Evolutionary conservation across 2,797 vertebrate species (phyloP), one percentile per base, ranked within the genome.

Genomic region (Atherinosoma microstoma): DNA sequence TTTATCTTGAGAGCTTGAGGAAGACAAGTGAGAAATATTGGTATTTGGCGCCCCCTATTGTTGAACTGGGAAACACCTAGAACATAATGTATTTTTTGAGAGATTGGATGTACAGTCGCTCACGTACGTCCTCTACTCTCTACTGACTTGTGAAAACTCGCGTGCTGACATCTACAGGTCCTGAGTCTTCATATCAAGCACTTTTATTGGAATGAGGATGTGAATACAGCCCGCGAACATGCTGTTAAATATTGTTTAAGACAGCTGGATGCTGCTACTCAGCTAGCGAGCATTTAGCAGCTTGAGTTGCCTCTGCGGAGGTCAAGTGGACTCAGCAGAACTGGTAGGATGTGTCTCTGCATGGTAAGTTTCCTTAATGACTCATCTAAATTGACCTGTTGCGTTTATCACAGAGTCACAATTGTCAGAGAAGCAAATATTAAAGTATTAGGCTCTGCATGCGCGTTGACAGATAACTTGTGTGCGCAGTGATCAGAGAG

Each of bases 261-360:
- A 54, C 79, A 82, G 67, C 70, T 62, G 76, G 79, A 80, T 49
- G 47, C 47, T 84, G 86, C 85, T 85, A 73, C 63, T 36, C 11
- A 45, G 70, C 76, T 89, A 86, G 70, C 85, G 9, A 60, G 57
- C 42, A 32, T 47, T 30, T 73, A 85, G 85, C 84, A 59, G 29
- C 60, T n/a, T 71, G 67, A 29, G n/a, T 27, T 63, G 66, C 71
- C 30, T 69, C 77, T 40, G 73, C 70, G 24, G 66, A 73, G 45
- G 24, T 76, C 49, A 6, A 1, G 58, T 58, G 27, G 27, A 18
- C 6, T 30, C 53, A 29, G 24, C 22, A 30, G 71, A 49, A 54
- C 53, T 34, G n/a, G n/a, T 11, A 30, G 36, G 69, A 89, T 87
- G 82, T 27, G 8, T 56, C 62, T 4, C 40, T 57, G 51, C 57